Percentiles rank a stretch among this genome's conserved stretches.
phyloP scores from a whole-genome alignment of 2,888 invertebrate genomes.

The Morpho deidamia region DNA sequence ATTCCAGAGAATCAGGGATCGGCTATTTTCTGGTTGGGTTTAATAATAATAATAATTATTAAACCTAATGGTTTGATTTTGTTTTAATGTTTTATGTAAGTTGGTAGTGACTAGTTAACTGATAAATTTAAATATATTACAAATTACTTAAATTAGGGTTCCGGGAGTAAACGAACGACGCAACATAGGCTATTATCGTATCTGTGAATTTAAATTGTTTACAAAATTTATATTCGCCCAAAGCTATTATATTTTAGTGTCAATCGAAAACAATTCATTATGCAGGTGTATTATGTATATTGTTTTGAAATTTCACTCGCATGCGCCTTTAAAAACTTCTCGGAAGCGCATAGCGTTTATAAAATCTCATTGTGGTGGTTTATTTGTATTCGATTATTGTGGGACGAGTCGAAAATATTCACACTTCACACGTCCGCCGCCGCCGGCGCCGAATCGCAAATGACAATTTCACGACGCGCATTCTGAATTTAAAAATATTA shows the following conservation, averaged over 20 bases:
- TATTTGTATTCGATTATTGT: slow-evolving; percentile 65
- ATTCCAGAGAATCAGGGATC: too few relatives aligned
- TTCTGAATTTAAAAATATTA: slow-evolving; percentile 59
- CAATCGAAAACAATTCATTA: slow-evolving; percentile 44
- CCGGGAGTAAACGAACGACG: too few relatives aligned
- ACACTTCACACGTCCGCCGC: slow-evolving; percentile 56
- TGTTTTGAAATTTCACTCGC: slow-evolving; percentile 62
- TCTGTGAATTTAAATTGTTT: too few relatives aligned
- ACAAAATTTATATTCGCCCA: too few relatives aligned
- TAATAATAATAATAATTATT: too few relatives aligned
- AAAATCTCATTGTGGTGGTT: slow-evolving; percentile 47
- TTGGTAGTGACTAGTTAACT: too few relatives aligned
- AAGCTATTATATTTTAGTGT: slow-evolving; percentile 6
- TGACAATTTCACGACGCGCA: slow-evolving; percentile 57
- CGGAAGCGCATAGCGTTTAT: slow-evolving; percentile 40
- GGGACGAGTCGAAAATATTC: slow-evolving; percentile 49
- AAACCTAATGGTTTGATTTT: too few relatives aligned
- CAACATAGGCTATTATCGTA: too few relatives aligned
- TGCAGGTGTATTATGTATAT: slow-evolving; percentile 55
- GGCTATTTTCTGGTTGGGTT: too few relatives aligned
- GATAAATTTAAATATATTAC: too few relatives aligned
- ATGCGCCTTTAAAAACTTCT: slow-evolving; percentile 57
- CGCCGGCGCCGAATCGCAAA: slow-evolving; percentile 67
- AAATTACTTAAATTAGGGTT: too few relatives aligned
- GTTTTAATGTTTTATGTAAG: too few relatives aligned